Conservation (phyloP, 2,888 invertebrate genomes). For the Luffia ferchaultella region DNA sequence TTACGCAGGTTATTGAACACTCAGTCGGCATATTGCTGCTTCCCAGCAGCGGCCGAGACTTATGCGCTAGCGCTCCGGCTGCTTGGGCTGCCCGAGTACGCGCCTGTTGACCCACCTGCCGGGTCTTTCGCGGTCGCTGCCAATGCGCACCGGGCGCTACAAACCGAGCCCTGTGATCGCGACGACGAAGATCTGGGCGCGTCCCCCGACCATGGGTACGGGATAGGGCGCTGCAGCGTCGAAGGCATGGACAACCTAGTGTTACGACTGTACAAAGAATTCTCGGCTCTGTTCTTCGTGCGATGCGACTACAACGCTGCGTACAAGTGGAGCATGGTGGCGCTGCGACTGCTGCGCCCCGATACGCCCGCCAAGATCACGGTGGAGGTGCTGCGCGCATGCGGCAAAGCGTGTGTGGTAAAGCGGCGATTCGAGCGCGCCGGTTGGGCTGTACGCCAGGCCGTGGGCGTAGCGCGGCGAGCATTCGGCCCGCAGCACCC, state of each 20-base stretch:
- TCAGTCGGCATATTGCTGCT: conserved; percentile 83
- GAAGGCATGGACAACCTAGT: conserved; percentile 49
- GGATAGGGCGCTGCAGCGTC: conserved; percentile 17
- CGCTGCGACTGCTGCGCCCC: conserved; percentile 72
- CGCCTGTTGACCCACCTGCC: conserved; percentile 16
- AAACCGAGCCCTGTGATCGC: conserved; percentile 24
- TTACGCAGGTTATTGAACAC: conserved; percentile 79
- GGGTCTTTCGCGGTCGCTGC: conserved; percentile 25
- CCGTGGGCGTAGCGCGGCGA: conserved; percentile 74
- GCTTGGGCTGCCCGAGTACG: conserved; percentile 35
- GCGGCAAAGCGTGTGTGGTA: conserved; percentile 89
- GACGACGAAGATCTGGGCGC: conserved; percentile 8
- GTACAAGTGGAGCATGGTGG: conserved; percentile 80
- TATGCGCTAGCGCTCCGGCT: conserved; percentile 57
- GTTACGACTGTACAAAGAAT: conserved; percentile 83
- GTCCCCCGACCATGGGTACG: neutral
- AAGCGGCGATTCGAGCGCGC: conserved; percentile 86
- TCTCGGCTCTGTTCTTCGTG: conserved; percentile 83
- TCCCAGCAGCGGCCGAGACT: conserved; percentile 78
- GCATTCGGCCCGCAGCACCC: conserved; percentile 76
- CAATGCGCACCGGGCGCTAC: conserved; percentile 21
- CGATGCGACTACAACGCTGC: conserved; percentile 87
- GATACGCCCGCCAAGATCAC: conserved; percentile 71
- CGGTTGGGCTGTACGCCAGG: conserved; percentile 83
- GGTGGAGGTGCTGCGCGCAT: conserved; percentile 85